Percentiles rank a stretch among this genome's conserved stretches.
These are phyloP conservation scores for Xestobium rufovillosum DNA, from an alignment of 2,888 invertebrate species.

Conservation along the genomic window DNA sequence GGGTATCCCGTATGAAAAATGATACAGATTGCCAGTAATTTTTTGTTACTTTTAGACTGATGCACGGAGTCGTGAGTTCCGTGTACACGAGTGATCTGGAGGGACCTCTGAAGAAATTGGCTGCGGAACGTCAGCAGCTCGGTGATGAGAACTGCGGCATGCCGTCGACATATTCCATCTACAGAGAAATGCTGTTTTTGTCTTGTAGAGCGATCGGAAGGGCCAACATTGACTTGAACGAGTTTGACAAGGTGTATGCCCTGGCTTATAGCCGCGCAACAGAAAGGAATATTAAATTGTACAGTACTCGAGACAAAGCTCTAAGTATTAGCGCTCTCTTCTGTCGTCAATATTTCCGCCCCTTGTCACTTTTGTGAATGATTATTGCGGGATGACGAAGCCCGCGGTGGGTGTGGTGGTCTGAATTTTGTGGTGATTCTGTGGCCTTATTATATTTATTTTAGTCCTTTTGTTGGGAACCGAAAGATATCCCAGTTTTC, in stretches of 20 bases:
- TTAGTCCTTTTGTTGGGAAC: too few relatives aligned
- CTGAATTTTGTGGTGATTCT: too few relatives aligned
- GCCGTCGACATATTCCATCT: slow-evolving; percentile 66
- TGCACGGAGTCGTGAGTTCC: slow-evolving; percentile 75
- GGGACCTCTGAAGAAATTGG: slow-evolving; percentile 66
- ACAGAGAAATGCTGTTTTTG: slow-evolving; percentile 87
- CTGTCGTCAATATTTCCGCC: slow-evolving; percentile 80
- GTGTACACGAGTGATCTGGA: slow-evolving; percentile 76
- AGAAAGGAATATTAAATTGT: slow-evolving; percentile 59
- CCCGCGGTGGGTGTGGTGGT: too few relatives aligned
- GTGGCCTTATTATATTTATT: too few relatives aligned
- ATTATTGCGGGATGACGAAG: too few relatives aligned
- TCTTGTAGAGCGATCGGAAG: slow-evolving; percentile 81
- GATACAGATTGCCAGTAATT: neutral
- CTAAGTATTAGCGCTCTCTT: slow-evolving; percentile 71
- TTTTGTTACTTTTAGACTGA: slow-evolving; percentile 59
- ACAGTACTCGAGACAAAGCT: slow-evolving; percentile 70
- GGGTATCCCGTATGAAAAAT: slow-evolving; percentile 24
- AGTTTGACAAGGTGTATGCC: slow-evolving; percentile 84
- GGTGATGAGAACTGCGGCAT: too few relatives aligned
- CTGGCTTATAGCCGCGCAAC: slow-evolving; percentile 70
- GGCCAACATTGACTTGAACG: slow-evolving; percentile 78
- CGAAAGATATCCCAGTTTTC: too few relatives aligned
- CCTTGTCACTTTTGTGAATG: too few relatives aligned
- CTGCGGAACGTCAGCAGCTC: slow-evolving; percentile 64